Evolutionary conservation across 2,113 vertebrate species (phyloP).

Genomic region (Taxidea taxus): DNA sequence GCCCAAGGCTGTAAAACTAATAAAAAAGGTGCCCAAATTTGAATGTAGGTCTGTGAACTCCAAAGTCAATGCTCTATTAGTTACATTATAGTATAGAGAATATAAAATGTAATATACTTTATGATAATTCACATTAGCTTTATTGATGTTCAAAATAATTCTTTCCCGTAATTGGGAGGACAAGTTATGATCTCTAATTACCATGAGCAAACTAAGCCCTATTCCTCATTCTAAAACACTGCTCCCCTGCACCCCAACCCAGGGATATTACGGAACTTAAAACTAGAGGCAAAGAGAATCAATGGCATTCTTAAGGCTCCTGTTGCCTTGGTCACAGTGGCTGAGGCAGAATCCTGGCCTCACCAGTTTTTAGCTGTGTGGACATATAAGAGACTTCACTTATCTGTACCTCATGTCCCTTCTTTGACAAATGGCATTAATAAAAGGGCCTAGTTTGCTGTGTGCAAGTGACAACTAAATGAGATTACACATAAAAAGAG

Average conservation of each 20-base stretch:
- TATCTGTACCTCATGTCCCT: not conserved
- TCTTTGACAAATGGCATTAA: not conserved
- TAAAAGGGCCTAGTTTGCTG: not conserved
- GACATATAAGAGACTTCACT: not conserved
- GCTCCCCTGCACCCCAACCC: not conserved
- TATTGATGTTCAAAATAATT: conserved; percentile 18
- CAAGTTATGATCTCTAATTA: not conserved
- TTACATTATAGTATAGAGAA: not conserved
- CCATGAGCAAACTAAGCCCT: not conserved
- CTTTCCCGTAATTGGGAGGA: not conserved
- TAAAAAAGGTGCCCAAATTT: conserved; percentile 16
- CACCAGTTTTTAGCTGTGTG: not conserved
- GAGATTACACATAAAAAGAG: not conserved
- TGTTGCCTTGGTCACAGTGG: not conserved
- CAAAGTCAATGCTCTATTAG: not conserved
- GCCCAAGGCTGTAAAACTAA: conserved; percentile 31
- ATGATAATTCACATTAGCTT: not conserved
- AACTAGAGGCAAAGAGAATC: not conserved
- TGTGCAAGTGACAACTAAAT: not conserved
- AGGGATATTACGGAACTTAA: not conserved
- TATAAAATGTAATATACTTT: not conserved
- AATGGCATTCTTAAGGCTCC: not conserved
- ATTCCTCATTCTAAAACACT: not conserved
- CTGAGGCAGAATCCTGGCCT: not conserved
- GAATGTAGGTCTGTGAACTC: conserved; percentile 39